Base-by-base conservation (phyloP, 2,888 invertebrate genomes). In the Monoplex corrugatus region DNA sequence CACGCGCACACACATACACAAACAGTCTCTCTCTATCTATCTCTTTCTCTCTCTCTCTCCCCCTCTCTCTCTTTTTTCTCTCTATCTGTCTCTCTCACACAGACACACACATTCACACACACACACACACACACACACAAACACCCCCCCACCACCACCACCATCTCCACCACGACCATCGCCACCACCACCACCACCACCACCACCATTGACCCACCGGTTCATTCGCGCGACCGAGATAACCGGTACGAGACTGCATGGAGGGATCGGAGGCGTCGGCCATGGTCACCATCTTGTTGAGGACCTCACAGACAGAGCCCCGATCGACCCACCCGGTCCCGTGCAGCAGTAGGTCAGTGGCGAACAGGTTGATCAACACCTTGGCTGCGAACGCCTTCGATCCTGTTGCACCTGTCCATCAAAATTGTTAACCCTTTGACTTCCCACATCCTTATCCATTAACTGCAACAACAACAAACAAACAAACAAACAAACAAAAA, bases 371-470 rank as follows among this genome's bases (percentile, higher is more conserved):
- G 88, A 91, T 44, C 35, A 92, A 86, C 3, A 89, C 72, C 82
- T 91, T 92, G n/a, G 89, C 90, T 10, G 91, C 91, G 50, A 87
- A 90, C 19, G 91, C 89, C 45, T 87, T 85, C 8, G 83, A 44
- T 2, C 91, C 91, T 6, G 85, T 87, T 38, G 82, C 80, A 23
- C 88, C 88, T n/a, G n/a, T n/a, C n/a, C n/a, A n/a, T n/a, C n/a
- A n/a, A n/a, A n/a, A n/a, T n/a, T n/a, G n/a, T n/a, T n/a, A n/a
- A n/a, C n/a, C n/a, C n/a, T n/a, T n/a, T n/a, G n/a, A n/a, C n/a
- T n/a, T n/a, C n/a, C n/a, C n/a, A n/a, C n/a, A n/a, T n/a, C n/a
- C n/a, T n/a, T n/a, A n/a, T n/a, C n/a, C n/a, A n/a, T n/a, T n/a
- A n/a, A n/a, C n/a, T n/a, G n/a, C n/a, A n/a, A n/a, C n/a, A n/a